Conservation (phyloP, 2,888 invertebrate genomes). For the Tuberolachnus salignus region DNA sequence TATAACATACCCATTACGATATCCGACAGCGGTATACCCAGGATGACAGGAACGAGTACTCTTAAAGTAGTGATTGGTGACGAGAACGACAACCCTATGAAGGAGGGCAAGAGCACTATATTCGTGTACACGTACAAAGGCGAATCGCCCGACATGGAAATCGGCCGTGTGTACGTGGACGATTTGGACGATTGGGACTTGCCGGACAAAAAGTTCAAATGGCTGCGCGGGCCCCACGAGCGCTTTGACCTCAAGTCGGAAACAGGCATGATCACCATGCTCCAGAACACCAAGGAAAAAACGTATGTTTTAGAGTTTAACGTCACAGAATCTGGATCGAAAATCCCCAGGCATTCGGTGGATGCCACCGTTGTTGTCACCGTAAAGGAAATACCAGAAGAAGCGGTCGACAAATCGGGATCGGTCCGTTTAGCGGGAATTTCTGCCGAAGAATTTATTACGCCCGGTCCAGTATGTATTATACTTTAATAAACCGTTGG, state of each 20-base stretch:
- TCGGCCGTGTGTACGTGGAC: constrained; percentile 90
- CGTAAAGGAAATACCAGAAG: constrained; percentile 85
- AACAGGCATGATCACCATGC: constrained; percentile 88
- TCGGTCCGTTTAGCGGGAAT: constrained; percentile 83
- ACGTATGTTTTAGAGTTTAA: constrained; percentile 77
- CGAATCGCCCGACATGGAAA: constrained; percentile 73
- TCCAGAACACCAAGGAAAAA: constrained; percentile 75
- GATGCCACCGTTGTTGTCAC: constrained; percentile 85
- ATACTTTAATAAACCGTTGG: background rate
- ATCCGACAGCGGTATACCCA: constrained; percentile 80
- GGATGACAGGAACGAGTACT: constrained; percentile 78
- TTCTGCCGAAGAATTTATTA: constrained; percentile 85
- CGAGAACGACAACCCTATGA: constrained; percentile 90
- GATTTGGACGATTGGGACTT: constrained; percentile 98
- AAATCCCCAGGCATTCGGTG: constrained; percentile 73
- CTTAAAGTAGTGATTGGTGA: constrained; percentile 92
- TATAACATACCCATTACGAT: constrained; percentile 89
- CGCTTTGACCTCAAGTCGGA: constrained; percentile 76
- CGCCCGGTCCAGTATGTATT: constrained; percentile 62
- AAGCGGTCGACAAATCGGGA: constrained; percentile 90
- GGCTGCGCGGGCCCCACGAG: constrained; percentile 68
- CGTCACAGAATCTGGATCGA: constrained; percentile 73
- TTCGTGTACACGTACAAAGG: constrained; percentile 91
- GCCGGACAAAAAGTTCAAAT: constrained; percentile 84
- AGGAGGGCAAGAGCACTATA: constrained; percentile 84